Conservation (phyloP, 2,888 invertebrate species). For the Calameuta pallipes region DNA sequence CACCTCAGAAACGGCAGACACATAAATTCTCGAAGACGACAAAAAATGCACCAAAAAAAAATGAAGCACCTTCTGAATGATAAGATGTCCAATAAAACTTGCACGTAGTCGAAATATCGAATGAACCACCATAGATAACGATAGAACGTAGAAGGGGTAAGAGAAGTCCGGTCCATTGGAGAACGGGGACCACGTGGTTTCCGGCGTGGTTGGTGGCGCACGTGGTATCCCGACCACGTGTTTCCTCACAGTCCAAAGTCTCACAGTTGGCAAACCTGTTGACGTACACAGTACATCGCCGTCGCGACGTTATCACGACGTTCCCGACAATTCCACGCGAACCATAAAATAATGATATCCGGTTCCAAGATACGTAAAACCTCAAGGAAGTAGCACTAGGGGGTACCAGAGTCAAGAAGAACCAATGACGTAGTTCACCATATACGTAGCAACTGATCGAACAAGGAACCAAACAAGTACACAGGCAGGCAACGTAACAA, state of each 20-base stretch:
- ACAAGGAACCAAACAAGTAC: not conserved
- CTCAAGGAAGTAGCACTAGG: not conserved
- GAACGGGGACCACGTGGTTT: constrained; percentile 5
- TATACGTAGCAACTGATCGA: not conserved
- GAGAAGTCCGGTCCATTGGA: not conserved
- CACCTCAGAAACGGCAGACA: not conserved
- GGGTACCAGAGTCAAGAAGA: not conserved
- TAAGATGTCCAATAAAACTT: not conserved
- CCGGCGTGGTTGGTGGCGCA: constrained; percentile 11
- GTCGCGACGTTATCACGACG: not conserved
- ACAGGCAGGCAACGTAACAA: constrained; percentile 25
- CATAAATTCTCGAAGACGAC: not conserved
- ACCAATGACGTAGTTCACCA: not conserved
- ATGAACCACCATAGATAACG: not conserved
- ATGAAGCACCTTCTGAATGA: not conserved
- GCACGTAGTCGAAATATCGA: not conserved
- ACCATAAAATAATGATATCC: not conserved
- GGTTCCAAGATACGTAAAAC: not conserved
- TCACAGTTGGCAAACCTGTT: not conserved
- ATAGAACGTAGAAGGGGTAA: not conserved
- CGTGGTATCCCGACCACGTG: constrained; percentile 21
- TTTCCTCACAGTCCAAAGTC: not conserved
- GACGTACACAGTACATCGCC: not conserved
- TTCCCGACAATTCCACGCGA: not conserved
- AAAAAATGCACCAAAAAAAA: not conserved